Base-by-base conservation (phyloP, 2,797 vertebrate genomes). In the Crypturellus tataupa region DNA sequence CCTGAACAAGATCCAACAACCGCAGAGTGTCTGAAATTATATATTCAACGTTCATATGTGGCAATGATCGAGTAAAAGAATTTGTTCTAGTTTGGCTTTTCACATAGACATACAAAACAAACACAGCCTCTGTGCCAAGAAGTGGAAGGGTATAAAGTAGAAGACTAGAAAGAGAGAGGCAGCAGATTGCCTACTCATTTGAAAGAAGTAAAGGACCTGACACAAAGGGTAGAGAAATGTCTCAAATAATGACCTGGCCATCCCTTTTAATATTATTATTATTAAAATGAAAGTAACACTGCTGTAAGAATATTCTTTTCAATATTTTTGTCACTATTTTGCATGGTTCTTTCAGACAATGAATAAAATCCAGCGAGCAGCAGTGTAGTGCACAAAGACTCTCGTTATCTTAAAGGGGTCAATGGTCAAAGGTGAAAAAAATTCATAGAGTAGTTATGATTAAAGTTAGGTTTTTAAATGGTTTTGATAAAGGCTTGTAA, bases 401-500 rank as follows among this genome's bases (percentile, higher is more conserved):
- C 72, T 95, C 7, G 0, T 81, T 56, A 58, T 77, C 88, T 87
- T 93, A 80, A 78, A 82, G 94, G 69, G 64, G 93, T 94, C 93
- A 95, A 24, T 49, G 92, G 95, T 95, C 94, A 96, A 95, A 94
- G 76, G 71, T 63, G 92, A 89, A 84, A 92, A 96, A 96, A 83
- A 76, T 86, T 91, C 77, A 95, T 83, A 94, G 80, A 92, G 77
- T 42, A 96, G 85, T 86, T 94, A 92, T 69, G 91, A 96, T 93
- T 94, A 95, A 92, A 92, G 91, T 94, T 94, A 95, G 86, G 44
- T 76, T 92, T 97, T 94, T 81, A 95, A 93, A 93, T 15, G 77
- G 85, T 93, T 95, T 96, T 95, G 91, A 91, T 94, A 96, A 97
- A 95, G 97, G 78, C 89, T 96, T 91, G 89, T 89, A 90, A 95